Evolutionary conservation across 2,888 invertebrate species (phyloP), one percentile per base, ranked within the genome.

Genomic region (Reticulitermes lucifugus): DNA sequence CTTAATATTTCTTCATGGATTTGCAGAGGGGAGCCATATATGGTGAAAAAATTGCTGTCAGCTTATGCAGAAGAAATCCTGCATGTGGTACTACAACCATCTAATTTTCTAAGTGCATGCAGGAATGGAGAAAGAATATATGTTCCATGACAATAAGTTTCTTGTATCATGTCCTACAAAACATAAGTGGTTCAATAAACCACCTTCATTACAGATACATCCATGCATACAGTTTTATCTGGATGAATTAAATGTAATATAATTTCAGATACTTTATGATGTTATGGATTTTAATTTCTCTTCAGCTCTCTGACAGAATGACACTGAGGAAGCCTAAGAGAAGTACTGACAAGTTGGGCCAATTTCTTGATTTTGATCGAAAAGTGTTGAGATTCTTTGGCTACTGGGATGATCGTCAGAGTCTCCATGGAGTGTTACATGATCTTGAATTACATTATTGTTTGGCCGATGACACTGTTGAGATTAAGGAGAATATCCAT

Each of bases 361-460:
- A 97, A 89, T 98, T 98, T 91, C 91, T 98, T 86, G 95, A 95
- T 88, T 96, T 95, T 89, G 98, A 98, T 90, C 93, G 95, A 88
- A 94, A 95, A 89, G 93, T 94, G 1, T 90, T 95, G 85, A 94
- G 96, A 88, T 98, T 98, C 90, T 94, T 94, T 89, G 98, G 96
- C 25, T 97, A 96, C 89, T 98, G 98, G 98, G 97, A 98, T 89
- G 98, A 98, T 89, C 93, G 95, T 1, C 93, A 94, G 21, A 94
- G 94, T 0, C 94, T 95, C 89, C 95, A 95, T 89, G 98, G 98
- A 0, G 94, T 94, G 85, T 90, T 97, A 43, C 95, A 97, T 87
- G 92, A 94, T 88, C 91, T 98, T 86, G 95, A 97, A 89, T 92
- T 98, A 22, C 95, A 96, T 89, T 98, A 96, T 89, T 98, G 95